A percentile compares a stretch with the other conserved stretches of the same genome.
Conservation (phyloP, 2,113 vertebrate genomes). For the Calidris pygmaea region DNA sequence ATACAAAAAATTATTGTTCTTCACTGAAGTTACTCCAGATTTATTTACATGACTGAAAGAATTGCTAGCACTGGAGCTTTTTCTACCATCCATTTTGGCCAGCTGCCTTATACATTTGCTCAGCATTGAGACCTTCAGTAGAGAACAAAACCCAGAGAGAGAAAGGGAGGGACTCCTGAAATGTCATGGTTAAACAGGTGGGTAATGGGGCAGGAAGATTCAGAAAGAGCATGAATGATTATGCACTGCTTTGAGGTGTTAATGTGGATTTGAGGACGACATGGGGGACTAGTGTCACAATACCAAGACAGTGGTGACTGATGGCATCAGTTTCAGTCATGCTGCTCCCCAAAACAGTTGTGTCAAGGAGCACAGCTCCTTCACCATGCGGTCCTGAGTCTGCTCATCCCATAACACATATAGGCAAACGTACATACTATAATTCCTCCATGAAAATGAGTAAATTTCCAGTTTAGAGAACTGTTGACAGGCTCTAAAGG, state of each 20-base stretch:
- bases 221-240: neutral
- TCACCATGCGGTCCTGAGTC: neutral
- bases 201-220: neutral
- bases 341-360: neutral
- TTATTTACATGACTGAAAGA: neutral
- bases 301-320: neutral
- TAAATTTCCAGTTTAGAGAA: neutral
- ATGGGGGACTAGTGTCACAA: neutral
- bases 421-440: fast-evolving
- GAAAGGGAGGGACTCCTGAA: neutral
- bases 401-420: neutral
- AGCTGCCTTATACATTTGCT: neutral
- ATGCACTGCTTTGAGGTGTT: neutral
- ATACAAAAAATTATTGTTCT: neutral
- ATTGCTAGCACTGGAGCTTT: neutral
- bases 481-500: neutral
- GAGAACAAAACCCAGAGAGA: neutral
- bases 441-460: neutral
- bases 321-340: neutral
- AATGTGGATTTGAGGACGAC: neutral
- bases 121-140: neutral
- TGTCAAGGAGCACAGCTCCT: neutral
- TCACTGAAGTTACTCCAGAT: neutral
- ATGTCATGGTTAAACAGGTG: neutral
- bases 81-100: neutral